Base-by-base conservation (phyloP, 2,113 vertebrate species). In the Cebidichthys violaceus region DNA sequence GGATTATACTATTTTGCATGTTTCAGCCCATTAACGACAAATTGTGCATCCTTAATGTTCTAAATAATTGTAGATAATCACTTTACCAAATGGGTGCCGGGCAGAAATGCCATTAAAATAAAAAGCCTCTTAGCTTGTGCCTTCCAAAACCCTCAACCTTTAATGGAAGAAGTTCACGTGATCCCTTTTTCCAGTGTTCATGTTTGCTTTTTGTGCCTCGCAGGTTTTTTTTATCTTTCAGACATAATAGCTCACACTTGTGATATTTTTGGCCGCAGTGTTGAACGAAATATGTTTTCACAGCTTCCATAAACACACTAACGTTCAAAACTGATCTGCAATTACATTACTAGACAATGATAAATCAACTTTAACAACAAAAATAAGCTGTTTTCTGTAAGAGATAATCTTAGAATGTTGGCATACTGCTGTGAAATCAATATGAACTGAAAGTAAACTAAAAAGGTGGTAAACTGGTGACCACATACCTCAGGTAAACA, bases 201-300 rank as follows among this genome's bases (percentile, higher is more conserved):
- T 10, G 9, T 24, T 62, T 62, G 29, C 6, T 57, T 52, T 81
- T 43, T 27, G 43, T 37, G 17, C 31, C 14, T 81, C 7, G 11
- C 57, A 31, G n/a, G 6, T 73, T 79, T 81, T 8, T 73, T 79
- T 81, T 8, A 37, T 24, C 39, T 69, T 61, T n/a, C 4, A 6
- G 22, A 31, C 29, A 8, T 8, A 69, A 54, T n/a, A 31, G 24
- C 55, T 70, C 37, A 18, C 45, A 64, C 68, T 65, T 59, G 57
- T 55, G 47, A 43, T 57, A 31, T 59, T 70, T 75, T 54, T 33
- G 55, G 43, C 43, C 43, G 64, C 62, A 2, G 54, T 27, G n/a
- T 45, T 35, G 8, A 31, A 24, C 54, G 10, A 55, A 55, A 24
- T 10, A 24, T 57, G 54, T 27, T 57, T 27, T 27, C 54, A 45